phyloP scores from a whole-genome alignment of 2,888 invertebrate species.

The Taphrorychus bicolor region DNA sequence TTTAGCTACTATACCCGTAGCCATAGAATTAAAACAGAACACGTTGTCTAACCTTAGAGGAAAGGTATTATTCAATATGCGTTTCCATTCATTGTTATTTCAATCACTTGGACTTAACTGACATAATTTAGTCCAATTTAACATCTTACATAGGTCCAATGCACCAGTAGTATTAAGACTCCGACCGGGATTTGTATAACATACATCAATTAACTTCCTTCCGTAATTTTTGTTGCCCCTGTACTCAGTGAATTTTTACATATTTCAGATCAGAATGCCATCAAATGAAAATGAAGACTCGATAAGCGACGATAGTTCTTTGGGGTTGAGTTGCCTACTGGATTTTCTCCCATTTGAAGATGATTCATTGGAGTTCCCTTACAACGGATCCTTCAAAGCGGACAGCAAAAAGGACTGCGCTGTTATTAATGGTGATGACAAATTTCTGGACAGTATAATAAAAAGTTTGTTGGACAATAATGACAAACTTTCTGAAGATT shows the following conservation, averaged over 20 bases:
- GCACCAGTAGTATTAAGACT: slow-evolving; percentile 36
- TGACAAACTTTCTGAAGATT: slow-evolving; percentile 20
- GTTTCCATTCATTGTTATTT: slow-evolving; percentile 33
- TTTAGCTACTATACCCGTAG: too few relatives aligned
- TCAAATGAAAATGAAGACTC: slow-evolving; percentile 40
- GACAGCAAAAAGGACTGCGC: slow-evolving; percentile 39
- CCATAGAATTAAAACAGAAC: neutral
- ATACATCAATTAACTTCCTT: slow-evolving; percentile 14
- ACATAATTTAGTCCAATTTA: slow-evolving; percentile 42
- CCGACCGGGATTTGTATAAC: slow-evolving; percentile 23
- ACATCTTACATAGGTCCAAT: slow-evolving; percentile 36
- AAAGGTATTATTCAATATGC: slow-evolving; percentile 29
- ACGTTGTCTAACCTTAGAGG: neutral
- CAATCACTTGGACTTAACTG: slow-evolving; percentile 36
- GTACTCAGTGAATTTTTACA: neutral
- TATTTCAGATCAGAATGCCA: slow-evolving; percentile 35
- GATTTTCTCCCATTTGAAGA: slow-evolving; percentile 46
- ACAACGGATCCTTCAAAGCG: slow-evolving; percentile 25
- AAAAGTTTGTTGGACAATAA: slow-evolving; percentile 45
- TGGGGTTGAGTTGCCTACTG: slow-evolving; percentile 41
- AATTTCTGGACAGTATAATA: slow-evolving; percentile 48
- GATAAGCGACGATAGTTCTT: slow-evolving; percentile 41
- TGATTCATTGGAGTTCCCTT: slow-evolving; percentile 42
- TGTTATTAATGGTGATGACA: slow-evolving; percentile 47
- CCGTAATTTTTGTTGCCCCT: neutral